A percentile compares a stretch with the other conserved stretches of the same genome.
Conservation (phyloP, 2,797 vertebrate genomes). For the Scyliorhinus canicula region DNA sequence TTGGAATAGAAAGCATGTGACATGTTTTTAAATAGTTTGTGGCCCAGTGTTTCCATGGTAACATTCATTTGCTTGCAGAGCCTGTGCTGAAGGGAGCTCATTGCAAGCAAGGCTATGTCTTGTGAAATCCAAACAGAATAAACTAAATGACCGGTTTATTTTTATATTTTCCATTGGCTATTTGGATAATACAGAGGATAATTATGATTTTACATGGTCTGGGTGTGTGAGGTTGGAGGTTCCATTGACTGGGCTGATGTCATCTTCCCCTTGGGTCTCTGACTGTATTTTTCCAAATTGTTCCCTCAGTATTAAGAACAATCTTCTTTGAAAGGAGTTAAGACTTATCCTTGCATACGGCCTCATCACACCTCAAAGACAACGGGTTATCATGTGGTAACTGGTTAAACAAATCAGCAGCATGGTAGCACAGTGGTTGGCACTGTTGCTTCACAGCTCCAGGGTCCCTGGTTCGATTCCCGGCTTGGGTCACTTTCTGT, state of each 20-base stretch:
- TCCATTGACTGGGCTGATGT: neutral
- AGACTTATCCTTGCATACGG: neutral
- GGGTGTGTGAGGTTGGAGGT: neutral
- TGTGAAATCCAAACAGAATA: neutral
- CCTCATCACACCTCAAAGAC: neutral
- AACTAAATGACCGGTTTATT: neutral
- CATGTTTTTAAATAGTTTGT: slow-evolving; percentile 25
- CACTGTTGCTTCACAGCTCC: too few species aligned
- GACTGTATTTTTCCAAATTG: neutral
- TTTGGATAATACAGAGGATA: neutral
- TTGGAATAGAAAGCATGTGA: slow-evolving; percentile 14
- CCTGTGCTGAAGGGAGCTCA: neutral
- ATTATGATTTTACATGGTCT: neutral
- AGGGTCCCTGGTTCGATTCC: too few species aligned
- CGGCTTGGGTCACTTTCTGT: too few species aligned
- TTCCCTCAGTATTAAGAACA: neutral
- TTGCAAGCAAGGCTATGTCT: neutral
- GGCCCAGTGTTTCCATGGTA: slow-evolving; percentile 5
- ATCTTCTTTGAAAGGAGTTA: neutral
- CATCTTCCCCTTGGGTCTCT: neutral
- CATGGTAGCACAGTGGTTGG: too few species aligned
- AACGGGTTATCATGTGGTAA: neutral
- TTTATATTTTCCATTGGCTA: neutral
- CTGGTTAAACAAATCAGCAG: neutral
- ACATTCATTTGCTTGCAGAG: neutral